Evolutionary conservation across 2,888 invertebrate species (phyloP), one percentile per base, ranked within the genome.

Genomic region (Thereva unica): DNA sequence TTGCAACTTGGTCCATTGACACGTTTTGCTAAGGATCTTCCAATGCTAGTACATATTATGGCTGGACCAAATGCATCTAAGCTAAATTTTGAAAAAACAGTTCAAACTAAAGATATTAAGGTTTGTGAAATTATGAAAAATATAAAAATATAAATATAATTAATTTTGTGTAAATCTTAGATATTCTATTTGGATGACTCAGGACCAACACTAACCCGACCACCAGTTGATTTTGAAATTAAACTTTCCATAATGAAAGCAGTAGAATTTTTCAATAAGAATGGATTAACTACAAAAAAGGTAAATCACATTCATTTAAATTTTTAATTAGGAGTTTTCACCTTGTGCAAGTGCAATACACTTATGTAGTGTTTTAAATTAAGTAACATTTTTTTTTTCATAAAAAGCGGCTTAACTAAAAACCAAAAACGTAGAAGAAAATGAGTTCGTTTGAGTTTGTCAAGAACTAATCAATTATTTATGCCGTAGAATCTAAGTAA

Each of bases 11-110:
- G 90, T 0, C 95, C 95, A 0, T 86, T 96, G 83, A 83, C 89
- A 37, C 84, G 94, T n/a, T 88, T 86, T 74, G 89, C 90, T 0
- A 85, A 84, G 35, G 96, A 96, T 82, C 82, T 97, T 34, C 78
- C 83, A 1, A 83, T 90, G 1, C 80, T 91, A 68, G 77, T 91
- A 72, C 83, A 84, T 73, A 79, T 89, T 3, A 83, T 92, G 83
- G 84, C 85, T 0, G 85, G 84, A 0, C 78, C 80, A 4, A 81
- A 80, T 55, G 76, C 76, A 4, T 65, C 68, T 0, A 73, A 78
- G 42, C 75, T 89, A 53, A 76, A 81, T 3, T 76, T 89, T 1
- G 78, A 85, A 35, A 79, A 83, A 34, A 83, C 84, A 0, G 84
- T 89, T 3, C 76, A 82, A 35, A 72, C 84, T 10, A 76, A 75